phyloP scores from a whole-genome alignment of 2,797 vertebrate species.

The Sciaenops ocellatus region DNA sequence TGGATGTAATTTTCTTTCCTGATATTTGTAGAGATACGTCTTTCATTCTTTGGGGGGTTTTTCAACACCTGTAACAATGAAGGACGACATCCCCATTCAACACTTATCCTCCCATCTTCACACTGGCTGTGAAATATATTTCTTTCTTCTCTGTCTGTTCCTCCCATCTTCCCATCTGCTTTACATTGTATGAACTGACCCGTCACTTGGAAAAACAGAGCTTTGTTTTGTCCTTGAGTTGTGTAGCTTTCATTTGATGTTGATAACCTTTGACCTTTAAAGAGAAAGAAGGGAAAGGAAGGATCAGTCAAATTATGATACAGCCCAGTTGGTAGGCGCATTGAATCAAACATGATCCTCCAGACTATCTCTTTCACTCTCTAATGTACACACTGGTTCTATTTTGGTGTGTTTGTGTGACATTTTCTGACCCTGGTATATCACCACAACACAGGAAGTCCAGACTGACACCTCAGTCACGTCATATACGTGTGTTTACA shows the following conservation, averaged over 20 bases:
- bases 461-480: conserved; percentile 35
- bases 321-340: neutral
- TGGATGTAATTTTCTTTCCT: conserved; percentile 35
- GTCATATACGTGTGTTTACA: conserved; percentile 14
- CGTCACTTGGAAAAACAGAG: neutral
- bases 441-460: conserved; percentile 45
- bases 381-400: conserved; percentile 21
- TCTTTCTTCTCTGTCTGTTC: neutral
- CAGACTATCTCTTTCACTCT: neutral
- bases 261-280: conserved; percentile 24
- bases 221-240: conserved; percentile 18
- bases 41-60: conserved; percentile 27
- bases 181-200: conserved; percentile 3
- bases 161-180: conserved; percentile 39
- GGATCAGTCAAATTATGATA: neutral
- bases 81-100: conserved; percentile 34
- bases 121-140: neutral
- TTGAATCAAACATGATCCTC: conserved; percentile 4
- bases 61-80: conserved; percentile 52
- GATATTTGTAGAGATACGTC: conserved; percentile 31
- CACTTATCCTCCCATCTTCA: conserved; percentile 22
- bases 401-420: conserved; percentile 37
- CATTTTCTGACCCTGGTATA: conserved; percentile 51
- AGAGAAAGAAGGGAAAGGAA: neutral
- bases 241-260: conserved; percentile 5